Base-by-base conservation (phyloP, 2,797 vertebrate species). In the Uromys caudimaculatus region DNA sequence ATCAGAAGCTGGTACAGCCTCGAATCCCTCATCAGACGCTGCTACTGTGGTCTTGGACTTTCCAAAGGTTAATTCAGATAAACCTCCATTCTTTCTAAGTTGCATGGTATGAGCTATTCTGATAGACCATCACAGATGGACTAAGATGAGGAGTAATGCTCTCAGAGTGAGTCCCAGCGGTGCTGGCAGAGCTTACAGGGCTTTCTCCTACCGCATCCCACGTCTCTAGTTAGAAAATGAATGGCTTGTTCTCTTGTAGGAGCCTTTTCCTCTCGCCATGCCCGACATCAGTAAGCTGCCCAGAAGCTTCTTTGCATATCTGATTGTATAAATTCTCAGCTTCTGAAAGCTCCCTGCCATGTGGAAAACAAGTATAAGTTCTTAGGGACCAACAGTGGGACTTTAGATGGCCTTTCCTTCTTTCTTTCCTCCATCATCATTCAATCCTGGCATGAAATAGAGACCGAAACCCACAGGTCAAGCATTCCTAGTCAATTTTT, bases 141-240 rank as follows among this genome's bases (percentile, higher is more conserved):
- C 6, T 27, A 35, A 44, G 38, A 58, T 24, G 32, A 27, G 47
- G 24, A 47, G 9, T 47, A 83, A 56, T 52, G 16, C 11, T 13
- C 35, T 83, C 27, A n/a, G 41, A 24, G 62, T 27, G 38, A 9
- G 13, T 82, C 24, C 12, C 58, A 0, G 0, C 56, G 41, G 5
- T 77, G 16, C 54, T 50, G 6, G 0, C 50, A 73, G 54, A 86
- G 77, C 6, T 11, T 87, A 23, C 7, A 6, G 13, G 62, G 0
- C 58, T 54, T 52, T 29, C 23, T 29, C 23, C 83, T 24, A 1
- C 67, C n/a, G 23, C 11, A 67, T 67, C 69, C 21, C 78, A 41
- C 1, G 35, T 41, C 69, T 35, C 54, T 76, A 84, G 27, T 1
- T 12, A 41, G n/a, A 27, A 3, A 23, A 67, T 47, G 62, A 56